Percentiles rank a stretch among this genome's conserved stretches.
These are phyloP conservation scores for Melanchra persicariae DNA, from an alignment of 2,888 invertebrate species.

Conservation along the genomic window DNA sequence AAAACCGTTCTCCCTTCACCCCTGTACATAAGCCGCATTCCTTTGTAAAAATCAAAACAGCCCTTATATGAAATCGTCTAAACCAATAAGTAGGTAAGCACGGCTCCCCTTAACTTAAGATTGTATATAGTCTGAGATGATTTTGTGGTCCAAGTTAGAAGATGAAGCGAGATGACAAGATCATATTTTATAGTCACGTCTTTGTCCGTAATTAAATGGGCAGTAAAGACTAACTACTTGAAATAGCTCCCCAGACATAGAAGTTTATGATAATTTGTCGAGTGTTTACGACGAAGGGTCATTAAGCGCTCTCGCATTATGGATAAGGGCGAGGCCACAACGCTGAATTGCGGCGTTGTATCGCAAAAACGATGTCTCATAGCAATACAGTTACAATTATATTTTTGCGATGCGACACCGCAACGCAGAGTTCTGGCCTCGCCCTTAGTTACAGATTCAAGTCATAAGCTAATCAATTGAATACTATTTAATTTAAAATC, in stretches of 20 bases:
- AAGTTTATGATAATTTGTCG: background rate
- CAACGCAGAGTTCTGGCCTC: no score
- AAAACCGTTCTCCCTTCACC: conserved; percentile 37
- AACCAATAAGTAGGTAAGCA: conserved; percentile 79
- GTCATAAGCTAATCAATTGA: background rate
- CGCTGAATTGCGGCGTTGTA: no score
- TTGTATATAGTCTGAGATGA: conserved; percentile 56
- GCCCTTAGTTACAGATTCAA: background rate
- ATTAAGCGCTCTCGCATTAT: background rate
- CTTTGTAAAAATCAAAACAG: conserved; percentile 72
- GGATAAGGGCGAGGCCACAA: no score
- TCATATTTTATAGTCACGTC: background rate
- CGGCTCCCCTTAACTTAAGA: conserved; percentile 71
- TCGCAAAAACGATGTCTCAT: no score
- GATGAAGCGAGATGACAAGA: background rate
- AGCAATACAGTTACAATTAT: no score
- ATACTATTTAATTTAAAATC: no score
- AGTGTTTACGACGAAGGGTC: background rate
- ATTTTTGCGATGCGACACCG: no score
- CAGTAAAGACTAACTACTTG: background rate
- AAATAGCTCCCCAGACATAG: background rate
- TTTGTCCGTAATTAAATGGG: background rate
- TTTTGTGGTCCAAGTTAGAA: conserved; percentile 55
- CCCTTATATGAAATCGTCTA: conserved; percentile 75
- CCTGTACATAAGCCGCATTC: conserved; percentile 69